phyloP scores from a whole-genome alignment of 2,113 vertebrate species.

The Catharus minimus region DNA sequence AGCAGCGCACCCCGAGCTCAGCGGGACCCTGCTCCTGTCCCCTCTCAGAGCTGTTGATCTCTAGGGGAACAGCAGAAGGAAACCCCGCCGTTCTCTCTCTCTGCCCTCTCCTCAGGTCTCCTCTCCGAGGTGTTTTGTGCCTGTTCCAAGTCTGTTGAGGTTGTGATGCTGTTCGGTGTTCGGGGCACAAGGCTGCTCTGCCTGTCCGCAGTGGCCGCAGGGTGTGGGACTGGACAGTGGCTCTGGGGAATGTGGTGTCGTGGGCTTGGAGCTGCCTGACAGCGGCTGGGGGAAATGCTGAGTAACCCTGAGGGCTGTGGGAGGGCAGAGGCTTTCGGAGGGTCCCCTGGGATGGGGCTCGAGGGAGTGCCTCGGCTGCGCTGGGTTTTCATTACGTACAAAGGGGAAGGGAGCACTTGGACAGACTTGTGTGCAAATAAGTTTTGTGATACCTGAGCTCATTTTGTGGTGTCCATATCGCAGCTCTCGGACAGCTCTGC shows the following conservation, averaged over 20 bases:
- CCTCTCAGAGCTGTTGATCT: rapidly evolving
- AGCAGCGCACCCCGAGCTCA: rapidly evolving
- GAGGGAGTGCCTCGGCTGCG: neutral
- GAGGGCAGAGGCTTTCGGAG: neutral
- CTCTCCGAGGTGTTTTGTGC: neutral
- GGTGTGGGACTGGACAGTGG: neutral
- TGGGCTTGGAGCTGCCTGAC: neutral
- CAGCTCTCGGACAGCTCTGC: neutral
- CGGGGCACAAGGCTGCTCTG: neutral
- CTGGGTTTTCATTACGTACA: neutral
- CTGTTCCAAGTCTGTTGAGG: rapidly evolving
- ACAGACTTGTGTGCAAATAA: neutral
- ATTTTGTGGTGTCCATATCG: rapidly evolving
- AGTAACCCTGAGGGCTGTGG: neutral
- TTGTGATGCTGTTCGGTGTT: neutral
- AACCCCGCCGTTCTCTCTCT: neutral
- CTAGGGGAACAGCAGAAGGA: neutral
- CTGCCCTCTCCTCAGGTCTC: neutral
- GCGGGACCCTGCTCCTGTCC: neutral
- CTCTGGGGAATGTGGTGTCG: neutral
- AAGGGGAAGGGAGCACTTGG: neutral
- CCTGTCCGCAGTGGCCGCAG: neutral
- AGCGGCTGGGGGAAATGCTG: neutral
- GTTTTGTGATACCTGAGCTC: neutral
- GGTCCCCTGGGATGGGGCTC: neutral